These are phyloP conservation scores for Danio jaintianensis DNA, from an alignment of 2,797 vertebrate genomes.

Conservation along the genomic window DNA sequence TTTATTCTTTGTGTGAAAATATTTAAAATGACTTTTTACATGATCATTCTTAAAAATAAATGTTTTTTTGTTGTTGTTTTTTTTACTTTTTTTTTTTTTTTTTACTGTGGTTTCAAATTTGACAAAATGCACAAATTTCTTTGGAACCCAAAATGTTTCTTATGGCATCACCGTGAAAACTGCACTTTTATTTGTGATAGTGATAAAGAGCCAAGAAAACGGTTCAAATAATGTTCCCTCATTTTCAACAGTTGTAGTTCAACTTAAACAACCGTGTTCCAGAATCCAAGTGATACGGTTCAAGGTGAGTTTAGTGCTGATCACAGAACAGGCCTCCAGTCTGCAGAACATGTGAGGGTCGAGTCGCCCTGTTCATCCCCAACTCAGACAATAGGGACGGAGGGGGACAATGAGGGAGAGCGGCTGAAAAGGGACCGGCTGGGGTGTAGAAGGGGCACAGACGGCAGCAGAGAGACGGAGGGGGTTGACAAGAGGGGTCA, in stretches of 20 bases:
- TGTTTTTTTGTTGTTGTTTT: no score
- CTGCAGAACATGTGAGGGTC: conserved; percentile 35
- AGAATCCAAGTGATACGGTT: background rate
- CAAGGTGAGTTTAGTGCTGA: conserved; percentile 34
- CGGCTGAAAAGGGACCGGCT: conserved; percentile 53
- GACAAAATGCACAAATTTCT: no score
- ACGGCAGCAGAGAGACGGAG: conserved; percentile 60
- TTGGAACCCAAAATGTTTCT: no score
- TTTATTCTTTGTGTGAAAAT: no score
- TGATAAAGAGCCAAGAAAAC: no score
- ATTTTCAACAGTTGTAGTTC: background rate
- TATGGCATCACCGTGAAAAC: no score
- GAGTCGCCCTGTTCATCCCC: conserved; percentile 50
- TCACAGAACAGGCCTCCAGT: conserved; percentile 1
- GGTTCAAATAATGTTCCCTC: no score
- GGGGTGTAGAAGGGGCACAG: conserved; percentile 46
- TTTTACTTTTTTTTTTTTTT: no score
- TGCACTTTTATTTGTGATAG: no score
- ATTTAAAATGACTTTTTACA: no score
- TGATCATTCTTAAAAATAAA: no score
- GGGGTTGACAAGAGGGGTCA: conserved; percentile 73
- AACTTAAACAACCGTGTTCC: background rate
- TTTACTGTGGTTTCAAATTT: no score
- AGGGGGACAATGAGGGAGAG: conserved; percentile 63
- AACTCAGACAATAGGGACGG: conserved; percentile 67